phyloP scores from a whole-genome alignment of 2,888 invertebrate genomes.

The Amphipoea oculea region DNA sequence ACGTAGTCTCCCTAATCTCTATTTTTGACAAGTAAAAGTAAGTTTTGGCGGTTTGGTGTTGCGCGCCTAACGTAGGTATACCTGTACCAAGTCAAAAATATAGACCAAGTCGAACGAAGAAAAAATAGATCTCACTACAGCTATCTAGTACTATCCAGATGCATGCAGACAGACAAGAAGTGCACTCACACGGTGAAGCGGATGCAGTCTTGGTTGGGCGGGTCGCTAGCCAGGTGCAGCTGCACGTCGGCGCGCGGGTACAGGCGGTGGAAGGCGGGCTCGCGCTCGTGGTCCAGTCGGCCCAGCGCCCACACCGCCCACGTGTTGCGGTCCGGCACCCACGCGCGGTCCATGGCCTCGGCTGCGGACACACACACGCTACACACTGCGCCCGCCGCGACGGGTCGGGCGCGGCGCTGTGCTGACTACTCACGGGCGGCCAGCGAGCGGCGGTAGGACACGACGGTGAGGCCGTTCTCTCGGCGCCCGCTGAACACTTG shows the following conservation, averaged over 20 bases:
- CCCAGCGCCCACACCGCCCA: slow-evolving; percentile 96
- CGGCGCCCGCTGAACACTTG: slow-evolving; percentile 94
- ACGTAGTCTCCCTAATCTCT: background rate
- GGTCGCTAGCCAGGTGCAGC: slow-evolving; percentile 92
- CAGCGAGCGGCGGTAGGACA: slow-evolving; percentile 94
- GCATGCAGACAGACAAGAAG: too few relatives aligned
- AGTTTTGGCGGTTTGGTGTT: background rate
- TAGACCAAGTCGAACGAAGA: background rate
- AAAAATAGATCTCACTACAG: background rate
- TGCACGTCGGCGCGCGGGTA: slow-evolving; percentile 93
- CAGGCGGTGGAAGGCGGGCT: slow-evolving; percentile 95
- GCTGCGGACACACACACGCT: slow-evolving; percentile 83
- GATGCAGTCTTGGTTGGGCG: slow-evolving; percentile 93
- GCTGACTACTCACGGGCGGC: slow-evolving; percentile 91
- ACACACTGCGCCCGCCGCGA: background rate
- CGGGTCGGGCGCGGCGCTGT: too few relatives aligned
- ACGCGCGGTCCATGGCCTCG: slow-evolving; percentile 94
- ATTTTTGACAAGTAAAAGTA: background rate
- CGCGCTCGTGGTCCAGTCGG: slow-evolving; percentile 93
- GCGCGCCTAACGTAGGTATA: background rate
- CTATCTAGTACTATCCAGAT: too few relatives aligned
- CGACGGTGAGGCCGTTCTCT: slow-evolving; percentile 94
- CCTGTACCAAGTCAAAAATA: background rate
- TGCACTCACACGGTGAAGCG: slow-evolving; percentile 91
- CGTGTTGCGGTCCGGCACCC: slow-evolving; percentile 91